Base-by-base conservation (phyloP, 2,797 vertebrate species). In the Parauchenoglanis ngamensis region DNA sequence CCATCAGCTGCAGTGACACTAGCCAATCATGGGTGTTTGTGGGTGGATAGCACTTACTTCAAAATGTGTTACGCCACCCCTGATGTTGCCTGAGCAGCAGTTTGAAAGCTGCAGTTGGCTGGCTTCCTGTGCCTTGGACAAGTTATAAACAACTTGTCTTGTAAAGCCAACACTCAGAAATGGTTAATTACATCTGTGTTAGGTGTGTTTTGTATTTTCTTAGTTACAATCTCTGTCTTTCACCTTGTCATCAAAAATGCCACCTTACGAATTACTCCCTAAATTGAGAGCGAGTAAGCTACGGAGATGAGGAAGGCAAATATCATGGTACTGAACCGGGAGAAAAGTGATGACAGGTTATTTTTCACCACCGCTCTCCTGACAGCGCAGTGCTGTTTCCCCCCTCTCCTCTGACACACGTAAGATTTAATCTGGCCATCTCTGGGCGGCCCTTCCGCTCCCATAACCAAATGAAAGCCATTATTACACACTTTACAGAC, bases 311-410 rank as follows among this genome's bases (percentile, higher is more conserved):
- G 7, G 63, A 80, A 80, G 81, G 77, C 8, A 63, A 85, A 79
- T 76, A 85, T 21, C 25, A 80, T 56, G 77, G 85, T 85, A 89
- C 90, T 72, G 52, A 86, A 86, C 73, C 86, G 28, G 85, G 65
- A 67, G 84, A 89, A 68, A 95, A 94, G 94, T 95, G 95, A 95
- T 95, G 95, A 96, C 95, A 95, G 95, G 94, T 94, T 96, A 95
- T 96, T 96, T 96, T 96, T 96, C 96, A 96, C 95, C 93, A 93
- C 90, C 88, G 89, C 93, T 95, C 94, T 94, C 93, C 91, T 93
- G 95, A 93, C 94, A 86, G 91, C 87, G 90, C 91, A 92, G 94
- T 94, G 92, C 94, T 95, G 95, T 95, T 95, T 94, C 93, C 93
- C 88, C 49, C 89, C 93, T 90, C 92, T 94, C 94, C 93, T 94